Evolutionary conservation across 2,113 vertebrate genomes (phyloP).

Genomic region (Neodontobutis hainanensis): DNA sequence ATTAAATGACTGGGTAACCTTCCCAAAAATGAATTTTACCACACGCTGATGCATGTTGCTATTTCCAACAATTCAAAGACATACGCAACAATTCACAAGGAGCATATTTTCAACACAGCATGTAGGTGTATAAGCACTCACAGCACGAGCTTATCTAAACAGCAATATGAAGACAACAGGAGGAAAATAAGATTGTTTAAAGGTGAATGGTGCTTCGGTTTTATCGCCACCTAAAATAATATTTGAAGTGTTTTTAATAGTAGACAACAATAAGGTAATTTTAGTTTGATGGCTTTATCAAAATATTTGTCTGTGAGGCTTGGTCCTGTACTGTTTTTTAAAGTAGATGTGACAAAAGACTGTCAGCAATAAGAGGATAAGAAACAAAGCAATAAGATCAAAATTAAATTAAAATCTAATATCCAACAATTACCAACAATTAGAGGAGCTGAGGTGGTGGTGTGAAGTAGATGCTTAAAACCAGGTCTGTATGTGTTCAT

Average conservation of each 20-base stretch:
- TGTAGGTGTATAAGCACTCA: conserved; percentile 41
- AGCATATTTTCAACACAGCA: conserved; percentile 15
- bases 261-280: background rate
- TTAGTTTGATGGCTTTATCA: background rate
- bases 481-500: too few relatives aligned
- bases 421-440: too few relatives aligned
- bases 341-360: too few relatives aligned
- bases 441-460: too few relatives aligned
- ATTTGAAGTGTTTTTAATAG: background rate
- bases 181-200: conserved; percentile 38
- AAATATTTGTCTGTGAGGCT: background rate
- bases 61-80: conserved; percentile 17
- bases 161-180: conserved; percentile 30
- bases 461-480: too few relatives aligned
- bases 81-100: conserved; percentile 17
- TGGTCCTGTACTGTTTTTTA: too few relatives aligned
- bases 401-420: too few relatives aligned
- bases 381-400: too few relatives aligned
- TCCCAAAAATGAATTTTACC: conserved; percentile 25
- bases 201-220: conserved; percentile 13
- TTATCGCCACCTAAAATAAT: background rate
- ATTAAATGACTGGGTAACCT: conserved; percentile 14
- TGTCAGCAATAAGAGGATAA: too few relatives aligned
- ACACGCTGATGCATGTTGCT: conserved; percentile 28
- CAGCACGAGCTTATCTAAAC: conserved; percentile 34